Conservation (phyloP, 1,140 invertebrate genomes). For the Rhagoletis zephyria region DNA sequence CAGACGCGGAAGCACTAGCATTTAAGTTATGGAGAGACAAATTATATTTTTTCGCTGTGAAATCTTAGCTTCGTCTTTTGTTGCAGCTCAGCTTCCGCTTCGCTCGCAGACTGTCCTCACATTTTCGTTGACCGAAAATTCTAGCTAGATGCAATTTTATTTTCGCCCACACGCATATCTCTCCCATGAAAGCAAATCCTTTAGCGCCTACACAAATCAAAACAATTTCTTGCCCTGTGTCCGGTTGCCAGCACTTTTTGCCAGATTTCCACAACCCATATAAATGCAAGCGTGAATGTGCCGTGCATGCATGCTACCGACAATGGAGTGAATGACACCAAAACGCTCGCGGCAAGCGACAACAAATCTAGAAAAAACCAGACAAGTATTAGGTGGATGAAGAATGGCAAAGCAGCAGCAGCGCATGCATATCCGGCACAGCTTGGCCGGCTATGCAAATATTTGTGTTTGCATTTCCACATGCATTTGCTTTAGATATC, state of each 20-base stretch:
- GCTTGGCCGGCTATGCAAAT: slow-evolving; percentile 12
- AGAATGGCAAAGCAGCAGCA: not conserved
- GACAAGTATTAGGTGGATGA: not conserved
- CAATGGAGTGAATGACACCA: slow-evolving; percentile 40
- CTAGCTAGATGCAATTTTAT: slow-evolving; percentile 3
- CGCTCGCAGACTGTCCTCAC: not conserved
- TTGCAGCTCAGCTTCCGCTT: not conserved
- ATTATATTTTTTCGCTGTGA: not conserved
- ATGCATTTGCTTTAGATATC: not conserved
- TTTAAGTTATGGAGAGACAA: not conserved
- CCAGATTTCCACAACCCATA: not conserved
- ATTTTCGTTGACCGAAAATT: slow-evolving; percentile 27
- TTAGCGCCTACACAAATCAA: not conserved
- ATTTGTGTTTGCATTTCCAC: slow-evolving; percentile 31
- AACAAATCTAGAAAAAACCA: not conserved
- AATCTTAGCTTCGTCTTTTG: not conserved
- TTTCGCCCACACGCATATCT: not conserved
- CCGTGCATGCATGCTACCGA: not conserved
- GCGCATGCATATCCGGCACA: slow-evolving; percentile 21
- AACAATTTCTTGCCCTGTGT: not conserved
- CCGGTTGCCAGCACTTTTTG: not conserved
- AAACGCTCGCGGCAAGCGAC: not conserved
- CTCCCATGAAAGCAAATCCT: not conserved
- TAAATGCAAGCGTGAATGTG: not conserved
- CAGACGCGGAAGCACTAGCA: not conserved